These are phyloP conservation scores for Xestia rhomboidea DNA, from an alignment of 2,888 invertebrate genomes.

Conservation along the genomic window DNA sequence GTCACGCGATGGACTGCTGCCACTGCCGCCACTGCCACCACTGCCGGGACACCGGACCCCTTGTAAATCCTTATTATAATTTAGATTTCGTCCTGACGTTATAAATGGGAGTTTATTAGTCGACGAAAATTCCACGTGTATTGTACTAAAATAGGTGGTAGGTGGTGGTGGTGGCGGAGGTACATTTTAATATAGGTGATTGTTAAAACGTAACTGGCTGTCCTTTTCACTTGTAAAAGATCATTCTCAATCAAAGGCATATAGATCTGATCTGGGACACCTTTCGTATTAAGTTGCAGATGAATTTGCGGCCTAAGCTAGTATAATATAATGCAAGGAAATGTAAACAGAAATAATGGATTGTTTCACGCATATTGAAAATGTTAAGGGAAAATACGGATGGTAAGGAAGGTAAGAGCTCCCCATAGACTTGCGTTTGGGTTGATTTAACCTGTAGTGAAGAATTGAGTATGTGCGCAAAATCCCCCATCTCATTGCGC, in stretches of 20 bases:
- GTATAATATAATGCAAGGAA: not conserved
- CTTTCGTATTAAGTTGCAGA: not conserved
- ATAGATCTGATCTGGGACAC: not conserved
- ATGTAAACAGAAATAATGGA: conserved; percentile 1
- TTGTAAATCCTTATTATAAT: conserved; percentile 63
- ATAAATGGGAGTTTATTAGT: conserved; percentile 62
- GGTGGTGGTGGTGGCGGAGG: too few species aligned
- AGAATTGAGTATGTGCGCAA: not conserved
- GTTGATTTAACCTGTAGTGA: not conserved
- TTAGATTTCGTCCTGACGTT: conserved; percentile 49
- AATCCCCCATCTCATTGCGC: not conserved
- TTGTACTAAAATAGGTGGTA: not conserved
- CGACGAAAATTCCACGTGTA: conserved; percentile 16
- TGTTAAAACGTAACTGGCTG: not conserved
- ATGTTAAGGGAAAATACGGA: conserved; percentile 18
- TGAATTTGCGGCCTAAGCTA: not conserved
- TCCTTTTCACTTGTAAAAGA: not conserved
- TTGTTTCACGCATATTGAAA: conserved; percentile 18
- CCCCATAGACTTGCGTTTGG: conserved; percentile 2
- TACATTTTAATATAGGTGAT: not conserved
- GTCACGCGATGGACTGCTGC: conserved; percentile 43
- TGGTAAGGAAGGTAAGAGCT: conserved; percentile 3
- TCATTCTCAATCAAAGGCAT: too few species aligned
- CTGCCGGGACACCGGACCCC: conserved; percentile 43
- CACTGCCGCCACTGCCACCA: not conserved